Evolutionary conservation across 2,888 invertebrate species (phyloP), one percentile per base, ranked within the genome.

Genomic region (Hedya salicella): DNA sequence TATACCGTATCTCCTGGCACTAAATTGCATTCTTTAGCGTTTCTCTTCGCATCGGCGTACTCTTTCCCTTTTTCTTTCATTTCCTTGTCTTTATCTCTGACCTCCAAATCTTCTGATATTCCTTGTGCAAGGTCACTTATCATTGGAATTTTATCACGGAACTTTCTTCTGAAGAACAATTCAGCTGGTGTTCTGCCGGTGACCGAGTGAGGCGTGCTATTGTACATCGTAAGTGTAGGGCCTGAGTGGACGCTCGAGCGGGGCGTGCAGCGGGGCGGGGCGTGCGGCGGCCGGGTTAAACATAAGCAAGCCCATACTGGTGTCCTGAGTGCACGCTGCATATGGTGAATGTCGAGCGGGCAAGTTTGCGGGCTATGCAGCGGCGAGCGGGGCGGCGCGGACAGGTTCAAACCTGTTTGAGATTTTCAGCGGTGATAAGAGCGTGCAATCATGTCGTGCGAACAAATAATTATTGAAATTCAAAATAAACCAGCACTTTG

Each of bases 381-480:
- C 40, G 40, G 1, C n/a, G 40, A 40, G 40, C 40, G 40, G 40
- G 2, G 40, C 40, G 40, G 11, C 40, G 40, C 40, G 40, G 40
- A 40, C n/a, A 40, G 40, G 13, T 40, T 40, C 40, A 40, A 40
- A 40, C 40, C 40, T 40, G 40, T 40, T 40, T n/a, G n/a, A n/a
- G 40, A n/a, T 40, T 40, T 40, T 1, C 40, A 25, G 25, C 40
- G 40, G 40, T n/a, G 40, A 40, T 13, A 40, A 40, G 40, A 40
- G 40, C 40, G 40, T n/a, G 40, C 40, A 13, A 4, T 40, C n/a
- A 40, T 40, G 40, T 40, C 40, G 40, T 40, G 40, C 40, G 40
- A 40, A 40, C 40, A 40, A 40, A 40, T 40, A 40, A 40, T 40
- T 40, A 40, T 40, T n/a, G 40, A 40, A 40, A 40, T 40, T n/a